phyloP scores from a whole-genome alignment of 1,140 invertebrate species.

The Brachionus rotundiformis region DNA sequence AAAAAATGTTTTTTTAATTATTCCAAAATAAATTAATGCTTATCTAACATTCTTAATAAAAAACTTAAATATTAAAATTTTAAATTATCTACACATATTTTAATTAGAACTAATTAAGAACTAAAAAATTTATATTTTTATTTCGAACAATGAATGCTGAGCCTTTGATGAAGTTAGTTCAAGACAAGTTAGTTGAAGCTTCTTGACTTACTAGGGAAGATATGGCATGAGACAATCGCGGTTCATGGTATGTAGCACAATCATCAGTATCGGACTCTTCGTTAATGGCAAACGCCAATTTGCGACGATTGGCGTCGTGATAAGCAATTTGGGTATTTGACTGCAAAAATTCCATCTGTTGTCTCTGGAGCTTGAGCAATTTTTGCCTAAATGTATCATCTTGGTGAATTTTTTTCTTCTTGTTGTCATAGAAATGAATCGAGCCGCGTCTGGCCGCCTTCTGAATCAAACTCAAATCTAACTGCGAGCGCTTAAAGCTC shows the following conservation, averaged over 20 bases:
- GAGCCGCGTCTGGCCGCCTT: constrained; percentile 16
- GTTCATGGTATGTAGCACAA: background rate
- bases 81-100: no score
- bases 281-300: background rate
- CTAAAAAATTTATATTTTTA: no score
- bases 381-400: background rate
- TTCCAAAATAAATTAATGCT: no score
- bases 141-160: no score
- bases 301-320: background rate
- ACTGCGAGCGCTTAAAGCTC: background rate
- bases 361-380: constrained; percentile 3
- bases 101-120: no score
- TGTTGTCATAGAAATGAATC: constrained; percentile 32
- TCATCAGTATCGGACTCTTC: background rate
- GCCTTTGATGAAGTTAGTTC: background rate
- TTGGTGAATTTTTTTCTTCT: background rate
- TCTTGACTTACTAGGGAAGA: constrained; percentile 39
- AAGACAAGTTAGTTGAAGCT: background rate
- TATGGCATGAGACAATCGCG: constrained; percentile 31
- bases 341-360: constrained; percentile 13
- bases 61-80: no score
- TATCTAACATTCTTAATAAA: no score
- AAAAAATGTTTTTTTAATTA: no score
- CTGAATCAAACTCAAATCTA: background rate
- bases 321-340: background rate